A percentile compares a stretch with the other conserved stretches of the same genome.
Evolutionary conservation across 2,113 vertebrate genomes (phyloP).

Genomic region (Empidonax alnorum): DNA sequence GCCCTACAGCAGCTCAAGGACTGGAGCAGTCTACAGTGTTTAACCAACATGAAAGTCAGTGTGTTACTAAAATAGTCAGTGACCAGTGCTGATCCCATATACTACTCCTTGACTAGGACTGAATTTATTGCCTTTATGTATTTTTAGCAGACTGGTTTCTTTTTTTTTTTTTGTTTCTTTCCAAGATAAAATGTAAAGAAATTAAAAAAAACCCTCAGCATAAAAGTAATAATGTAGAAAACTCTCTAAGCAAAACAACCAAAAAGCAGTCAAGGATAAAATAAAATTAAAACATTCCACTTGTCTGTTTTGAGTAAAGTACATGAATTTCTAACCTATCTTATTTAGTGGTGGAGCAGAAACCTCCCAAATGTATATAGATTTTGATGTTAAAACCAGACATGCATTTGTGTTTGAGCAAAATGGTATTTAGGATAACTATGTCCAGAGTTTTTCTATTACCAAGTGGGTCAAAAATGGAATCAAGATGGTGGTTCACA

Average conservation of each 20-base stretch:
- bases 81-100: neutral
- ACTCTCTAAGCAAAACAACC: neutral
- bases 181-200: neutral
- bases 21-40: neutral
- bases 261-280: conserved; percentile 1
- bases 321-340: neutral
- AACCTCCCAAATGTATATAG: neutral
- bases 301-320: neutral
- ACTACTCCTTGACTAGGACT: neutral
- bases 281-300: neutral
- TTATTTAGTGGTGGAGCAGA: neutral
- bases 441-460: neutral
- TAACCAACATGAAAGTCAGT: neutral
- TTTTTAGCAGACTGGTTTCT: neutral
- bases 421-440: neutral
- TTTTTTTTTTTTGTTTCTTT: neutral
- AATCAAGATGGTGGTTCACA: neutral
- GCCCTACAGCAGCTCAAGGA: conserved; percentile 47
- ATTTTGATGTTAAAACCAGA: neutral
- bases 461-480: neutral
- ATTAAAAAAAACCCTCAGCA: neutral
- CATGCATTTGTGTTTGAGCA: neutral
- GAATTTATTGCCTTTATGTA: neutral
- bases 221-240: neutral
- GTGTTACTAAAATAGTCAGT: neutral